phyloP scores from a whole-genome alignment of 1,140 invertebrate species.

The Hylyphantes graminicola region DNA sequence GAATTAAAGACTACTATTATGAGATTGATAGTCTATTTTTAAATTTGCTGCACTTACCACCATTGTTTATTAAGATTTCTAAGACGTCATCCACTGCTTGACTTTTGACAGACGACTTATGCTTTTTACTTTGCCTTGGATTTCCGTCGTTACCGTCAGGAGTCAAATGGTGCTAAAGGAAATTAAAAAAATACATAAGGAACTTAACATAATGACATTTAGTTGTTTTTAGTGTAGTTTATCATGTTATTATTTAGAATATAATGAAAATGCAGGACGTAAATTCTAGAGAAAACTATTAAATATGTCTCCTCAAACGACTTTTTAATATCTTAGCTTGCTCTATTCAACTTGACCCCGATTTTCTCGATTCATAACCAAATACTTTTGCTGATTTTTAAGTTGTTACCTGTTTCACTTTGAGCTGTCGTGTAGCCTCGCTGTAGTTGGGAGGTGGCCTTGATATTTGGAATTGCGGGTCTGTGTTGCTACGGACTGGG shows the following conservation, averaged over 20 bases:
- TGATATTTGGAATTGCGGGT: slow-evolving; percentile 67
- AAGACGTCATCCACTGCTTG: slow-evolving; percentile 94
- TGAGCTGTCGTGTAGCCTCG: slow-evolving; percentile 76
- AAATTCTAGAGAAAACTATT: too few species aligned
- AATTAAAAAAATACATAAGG: not conserved
- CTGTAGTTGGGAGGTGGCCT: slow-evolving; percentile 76
- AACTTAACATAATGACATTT: too few species aligned
- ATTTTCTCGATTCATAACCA: too few species aligned
- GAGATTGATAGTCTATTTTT: not conserved
- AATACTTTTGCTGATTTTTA: not conserved
- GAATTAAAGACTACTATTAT: not conserved
- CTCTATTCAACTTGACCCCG: too few species aligned
- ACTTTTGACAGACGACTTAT: slow-evolving; percentile 74
- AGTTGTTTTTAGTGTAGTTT: too few species aligned
- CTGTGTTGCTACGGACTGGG: slow-evolving; percentile 63
- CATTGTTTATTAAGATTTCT: slow-evolving; percentile 94
- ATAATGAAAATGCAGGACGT: too few species aligned
- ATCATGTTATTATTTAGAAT: too few species aligned
- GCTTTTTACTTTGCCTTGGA: slow-evolving; percentile 47
- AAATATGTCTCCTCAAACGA: too few species aligned
- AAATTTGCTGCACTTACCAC: slow-evolving; percentile 69
- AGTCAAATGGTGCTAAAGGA: slow-evolving; percentile 19
- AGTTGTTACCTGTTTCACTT: slow-evolving; percentile 63
- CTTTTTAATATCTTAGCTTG: too few species aligned
- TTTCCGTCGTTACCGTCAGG: slow-evolving; percentile 25